Evolutionary conservation across 2,888 invertebrate species (phyloP), one percentile per base, ranked within the genome.

Genomic region (Smittia aterrima): DNA sequence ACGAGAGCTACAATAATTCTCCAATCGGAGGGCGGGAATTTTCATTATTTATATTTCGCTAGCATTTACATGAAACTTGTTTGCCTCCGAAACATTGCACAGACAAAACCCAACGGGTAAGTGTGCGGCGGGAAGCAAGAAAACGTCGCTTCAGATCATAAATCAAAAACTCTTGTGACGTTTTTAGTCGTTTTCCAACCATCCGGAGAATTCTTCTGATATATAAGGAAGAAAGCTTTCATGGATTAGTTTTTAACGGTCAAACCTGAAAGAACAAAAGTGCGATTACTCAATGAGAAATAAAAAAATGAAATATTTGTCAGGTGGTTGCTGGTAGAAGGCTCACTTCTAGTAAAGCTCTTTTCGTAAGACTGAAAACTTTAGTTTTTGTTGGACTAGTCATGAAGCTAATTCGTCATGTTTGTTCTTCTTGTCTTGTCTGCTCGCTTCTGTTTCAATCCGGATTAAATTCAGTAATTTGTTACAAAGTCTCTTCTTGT

Each of bases 81-180:
- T 58, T 58, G 4, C 47, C 22, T 58, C 58, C 18, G 22, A 7
- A 58, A 58, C 11, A 58, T 20, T 58, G 58, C 22, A 22, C 47
- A 58, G 9, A 58, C 9, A 20, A 58, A 18, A 22, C 18, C 22
- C n/a, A n/a, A n/a, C 58, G 58, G 22, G 58, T 1, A 58, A 47
- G 11, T 11, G 47, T 47, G 47, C 18, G 58, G 22, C 58, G n/a
- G 58, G 58, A 58, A 22, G 22, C 18, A 58, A 22, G 27, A 64
- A 64, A 64, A 9, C 13, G 40, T 41, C 40, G 40, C 68, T 53
- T 24, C 68, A 70, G 18, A 47, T 16, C 68, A 70, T 70, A 70
- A 70, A 70, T 70, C 68, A 70, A 70, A 70, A 70, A 70, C 53
- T 70, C 47, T 70, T 70, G 68, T 70, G 68, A 70, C 68, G 41